A percentile compares a stretch with the other conserved stretches of the same genome.
These are phyloP conservation scores for Drosophila flavopinicola DNA, from an alignment of 2,888 invertebrate genomes.

Conservation along the genomic window DNA sequence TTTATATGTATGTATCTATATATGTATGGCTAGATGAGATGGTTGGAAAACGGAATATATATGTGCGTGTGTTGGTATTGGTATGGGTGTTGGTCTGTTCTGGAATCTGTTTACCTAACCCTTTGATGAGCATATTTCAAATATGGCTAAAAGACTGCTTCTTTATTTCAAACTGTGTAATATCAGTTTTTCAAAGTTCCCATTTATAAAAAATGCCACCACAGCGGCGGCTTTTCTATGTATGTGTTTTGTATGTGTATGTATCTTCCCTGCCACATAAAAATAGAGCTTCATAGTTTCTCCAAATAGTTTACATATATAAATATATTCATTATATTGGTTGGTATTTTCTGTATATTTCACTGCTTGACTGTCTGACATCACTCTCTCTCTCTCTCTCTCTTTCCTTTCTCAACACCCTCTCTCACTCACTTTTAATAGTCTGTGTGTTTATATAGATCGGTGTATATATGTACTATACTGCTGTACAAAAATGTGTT, in stretches of 20 bases:
- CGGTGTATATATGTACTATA: conserved; percentile 44
- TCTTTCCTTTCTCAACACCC: conserved; percentile 32
- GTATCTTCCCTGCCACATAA: conserved; percentile 61
- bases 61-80: conserved; percentile 31
- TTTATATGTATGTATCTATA: conserved; percentile 40
- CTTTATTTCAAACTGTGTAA: conserved; percentile 29
- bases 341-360: conserved; percentile 63
- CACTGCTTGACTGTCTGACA: conserved; percentile 44
- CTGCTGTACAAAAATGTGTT: conserved; percentile 67
- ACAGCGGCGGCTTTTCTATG: conserved; percentile 27
- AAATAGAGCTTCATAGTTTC: conserved; percentile 72
- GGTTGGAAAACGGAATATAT: conserved; percentile 53
- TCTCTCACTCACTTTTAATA: conserved; percentile 53
- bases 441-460: conserved; percentile 57
- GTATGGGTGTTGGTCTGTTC: conserved; percentile 15
- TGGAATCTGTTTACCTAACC: conserved; percentile 32
- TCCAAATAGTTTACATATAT: conserved; percentile 77
- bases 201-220: conserved; percentile 55
- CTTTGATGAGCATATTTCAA: conserved; percentile 48
- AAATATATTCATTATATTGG: conserved; percentile 69
- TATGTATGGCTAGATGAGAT: conserved; percentile 65
- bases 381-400: conserved; percentile 33
- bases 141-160: conserved; percentile 55
- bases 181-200: conserved; percentile 44
- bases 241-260: conserved; percentile 22